Base-by-base conservation (phyloP, 2,797 vertebrate genomes). In the Leptodactylus fallax region DNA sequence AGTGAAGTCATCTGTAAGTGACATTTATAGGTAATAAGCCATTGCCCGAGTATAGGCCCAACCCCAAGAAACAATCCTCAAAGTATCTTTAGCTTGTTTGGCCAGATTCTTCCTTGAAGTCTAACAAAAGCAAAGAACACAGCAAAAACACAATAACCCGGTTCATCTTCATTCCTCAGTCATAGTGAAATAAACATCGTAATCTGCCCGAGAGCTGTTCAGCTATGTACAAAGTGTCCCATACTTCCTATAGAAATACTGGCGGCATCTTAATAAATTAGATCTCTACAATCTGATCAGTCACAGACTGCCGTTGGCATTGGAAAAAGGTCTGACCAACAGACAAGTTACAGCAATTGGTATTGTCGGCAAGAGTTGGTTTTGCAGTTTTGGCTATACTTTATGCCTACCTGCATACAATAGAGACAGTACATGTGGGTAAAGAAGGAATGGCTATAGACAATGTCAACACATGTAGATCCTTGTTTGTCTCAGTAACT, bases 131-230 rank as follows among this genome's bases (percentile, higher is more conserved):
- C 88, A 60, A 74, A 89, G 90, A 86, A 90, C 85, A 93, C 94
- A 69, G 72, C 49, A 87, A 87, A 80, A 85, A 11, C 81, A 78
- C 76, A 86, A 78, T 81, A 77, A 89, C 69, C 87, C 67, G 60
- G 87, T 85, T 77, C 60, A 97, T 97, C 96, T 96, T 96, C 97
- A 96, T 97, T 97, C 97, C 93, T 95, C 88, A 11, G 21, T 8
- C 69, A 76, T 76, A 47, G 55, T 25, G 83, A 60, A 76, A 61
- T 58, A 84, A 84, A 84, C 71, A 84, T 71, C 17, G 49, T 25
- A 69, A 65, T 71, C 47, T 27, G 65, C 17, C 65, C 7, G 12
- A 71, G 81, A 55, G 47, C 19, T 63, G 63, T 27, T 83, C 49
- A 71, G 10, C 49, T n/a, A 21, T 80, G 58, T 61, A 80, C 56